Evolutionary conservation across 2,797 vertebrate genomes (phyloP).

Genomic region (Macropus fuliginosus): DNA sequence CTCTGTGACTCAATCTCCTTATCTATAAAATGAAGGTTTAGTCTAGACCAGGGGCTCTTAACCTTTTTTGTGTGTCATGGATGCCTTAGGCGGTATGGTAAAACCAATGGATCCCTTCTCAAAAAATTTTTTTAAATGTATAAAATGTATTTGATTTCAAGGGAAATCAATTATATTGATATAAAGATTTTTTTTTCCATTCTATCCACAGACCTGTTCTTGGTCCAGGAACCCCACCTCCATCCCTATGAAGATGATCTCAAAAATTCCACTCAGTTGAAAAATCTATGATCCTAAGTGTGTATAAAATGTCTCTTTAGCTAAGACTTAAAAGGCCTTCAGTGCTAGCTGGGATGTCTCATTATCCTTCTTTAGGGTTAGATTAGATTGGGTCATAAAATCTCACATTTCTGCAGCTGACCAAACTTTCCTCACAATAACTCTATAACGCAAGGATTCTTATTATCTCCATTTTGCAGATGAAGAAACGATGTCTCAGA

Average conservation of each 20-base stretch:
- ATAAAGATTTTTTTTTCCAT: neutral
- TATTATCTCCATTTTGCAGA: neutral
- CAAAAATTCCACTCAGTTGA: neutral
- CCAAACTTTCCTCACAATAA: neutral
- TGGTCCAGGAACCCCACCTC: neutral
- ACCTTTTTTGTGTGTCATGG: neutral
- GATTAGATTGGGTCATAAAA: neutral
- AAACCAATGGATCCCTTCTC: neutral
- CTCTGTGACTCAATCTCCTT: neutral
- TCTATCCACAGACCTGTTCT: neutral
- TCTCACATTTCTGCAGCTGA: neutral
- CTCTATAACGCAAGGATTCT: neutral
- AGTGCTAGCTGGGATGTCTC: neutral
- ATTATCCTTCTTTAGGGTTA: neutral
- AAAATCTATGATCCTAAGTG: neutral
- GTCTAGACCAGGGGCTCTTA: neutral
- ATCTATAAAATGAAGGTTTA: neutral
- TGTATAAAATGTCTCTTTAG: neutral
- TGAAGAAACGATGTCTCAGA: neutral
- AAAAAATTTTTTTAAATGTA: neutral
- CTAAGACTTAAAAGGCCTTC: neutral
- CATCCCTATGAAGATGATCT: neutral
- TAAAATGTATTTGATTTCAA: neutral
- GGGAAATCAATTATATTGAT: neutral
- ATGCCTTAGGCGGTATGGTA: neutral